Conservation (phyloP, 2,888 invertebrate species). For the Ophraella communa region DNA sequence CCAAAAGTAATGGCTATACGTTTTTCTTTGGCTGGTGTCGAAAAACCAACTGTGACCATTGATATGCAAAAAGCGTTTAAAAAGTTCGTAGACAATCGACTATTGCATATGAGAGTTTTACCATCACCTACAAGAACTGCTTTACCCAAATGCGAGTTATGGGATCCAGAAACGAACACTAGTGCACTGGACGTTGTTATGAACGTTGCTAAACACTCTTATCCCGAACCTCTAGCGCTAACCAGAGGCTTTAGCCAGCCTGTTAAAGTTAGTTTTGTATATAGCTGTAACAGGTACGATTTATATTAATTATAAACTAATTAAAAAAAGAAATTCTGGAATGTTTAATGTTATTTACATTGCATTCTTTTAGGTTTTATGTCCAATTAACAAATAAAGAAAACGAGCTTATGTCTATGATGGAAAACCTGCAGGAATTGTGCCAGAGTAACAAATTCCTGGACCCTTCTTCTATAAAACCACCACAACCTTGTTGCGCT, state of each 20-base stretch:
- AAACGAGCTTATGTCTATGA: conserved; percentile 68
- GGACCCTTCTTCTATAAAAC: conserved; percentile 56
- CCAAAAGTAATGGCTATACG: conserved; percentile 78
- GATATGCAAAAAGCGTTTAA: conserved; percentile 77
- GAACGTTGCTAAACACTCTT: conserved; percentile 51
- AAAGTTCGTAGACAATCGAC: conserved; percentile 69
- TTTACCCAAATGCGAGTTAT: conserved; percentile 78
- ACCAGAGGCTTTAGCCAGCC: conserved; percentile 59
- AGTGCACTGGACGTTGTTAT: conserved; percentile 68
- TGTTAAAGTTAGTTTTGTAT: conserved; percentile 70
- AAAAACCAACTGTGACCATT: conserved; percentile 61
- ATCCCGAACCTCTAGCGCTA: conserved; percentile 52
- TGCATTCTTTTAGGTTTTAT: conserved; percentile 64
- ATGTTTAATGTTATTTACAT: too few relatives aligned
- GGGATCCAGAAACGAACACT: conserved; percentile 62
- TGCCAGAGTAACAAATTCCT: conserved; percentile 59
- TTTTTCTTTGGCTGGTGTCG: conserved; percentile 75
- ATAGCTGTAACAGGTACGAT: conserved; percentile 65
- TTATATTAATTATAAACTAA: too few relatives aligned
- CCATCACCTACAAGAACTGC: conserved; percentile 71
- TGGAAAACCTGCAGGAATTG: conserved; percentile 70
- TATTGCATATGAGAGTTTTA: conserved; percentile 71
- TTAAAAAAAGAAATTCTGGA: too few relatives aligned
- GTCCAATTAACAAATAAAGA: conserved; percentile 72
- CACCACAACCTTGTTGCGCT: conserved; percentile 77